Evolutionary conservation across 1,140 invertebrate genomes (phyloP).

Genomic region (Tachypleus tridentatus): DNA sequence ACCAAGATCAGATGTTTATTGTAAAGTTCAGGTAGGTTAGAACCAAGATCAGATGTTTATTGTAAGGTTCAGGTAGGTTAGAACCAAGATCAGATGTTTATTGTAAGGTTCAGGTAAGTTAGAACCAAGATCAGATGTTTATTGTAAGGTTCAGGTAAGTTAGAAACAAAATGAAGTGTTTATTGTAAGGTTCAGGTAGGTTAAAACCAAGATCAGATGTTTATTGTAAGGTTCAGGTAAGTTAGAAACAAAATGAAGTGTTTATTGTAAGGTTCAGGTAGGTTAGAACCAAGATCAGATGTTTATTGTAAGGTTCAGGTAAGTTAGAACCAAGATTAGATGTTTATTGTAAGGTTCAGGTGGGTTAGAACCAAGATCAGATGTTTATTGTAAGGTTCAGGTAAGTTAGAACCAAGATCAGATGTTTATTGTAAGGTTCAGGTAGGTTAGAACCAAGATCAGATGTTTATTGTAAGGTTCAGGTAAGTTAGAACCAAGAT

Average conservation of each 20-base stretch:
- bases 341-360: background rate
- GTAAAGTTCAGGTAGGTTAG: background rate
- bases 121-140: too few species aligned
- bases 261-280: background rate
- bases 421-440: background rate
- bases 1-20: too few species aligned
- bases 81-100: background rate
- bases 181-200: background rate
- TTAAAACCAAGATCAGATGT: too few species aligned
- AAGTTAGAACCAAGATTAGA: background rate
- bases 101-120: background rate
- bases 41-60: too few species aligned
- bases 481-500: slow-evolving; percentile 22
- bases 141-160: slow-evolving; percentile 34
- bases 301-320: too few species aligned
- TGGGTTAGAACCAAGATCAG: too few species aligned
- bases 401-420: slow-evolving; percentile 19
- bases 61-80: slow-evolving; percentile 32
- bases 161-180: background rate
- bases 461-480: too few species aligned
- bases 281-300: too few species aligned
- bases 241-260: background rate
- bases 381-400: too few species aligned
- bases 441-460: too few species aligned
- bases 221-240: slow-evolving; percentile 36